Evolutionary conservation across 2,888 invertebrate species (phyloP).

Genomic region (Neria commutata): DNA sequence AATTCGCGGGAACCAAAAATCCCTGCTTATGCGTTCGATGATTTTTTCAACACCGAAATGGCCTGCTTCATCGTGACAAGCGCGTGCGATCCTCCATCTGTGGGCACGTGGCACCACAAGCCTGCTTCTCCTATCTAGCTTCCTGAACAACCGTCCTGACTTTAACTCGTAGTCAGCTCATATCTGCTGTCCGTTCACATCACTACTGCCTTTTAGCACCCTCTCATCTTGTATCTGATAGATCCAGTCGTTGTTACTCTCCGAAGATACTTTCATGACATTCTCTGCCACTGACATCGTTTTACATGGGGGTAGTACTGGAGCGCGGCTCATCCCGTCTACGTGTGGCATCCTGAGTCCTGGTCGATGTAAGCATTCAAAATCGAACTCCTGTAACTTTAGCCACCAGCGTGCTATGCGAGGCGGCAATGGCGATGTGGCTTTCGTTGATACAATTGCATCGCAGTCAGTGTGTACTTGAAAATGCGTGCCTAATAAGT

Average conservation of each 20-base stretch:
- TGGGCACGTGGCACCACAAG: no score
- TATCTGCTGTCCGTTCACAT: neutral
- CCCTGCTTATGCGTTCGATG: slow-evolving; percentile 16
- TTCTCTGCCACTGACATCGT: slow-evolving; percentile 10
- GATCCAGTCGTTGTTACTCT: slow-evolving; percentile 8
- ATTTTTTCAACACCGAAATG: slow-evolving; percentile 32
- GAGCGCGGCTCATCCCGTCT: slow-evolving; percentile 43
- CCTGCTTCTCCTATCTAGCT: slow-evolving; percentile 17
- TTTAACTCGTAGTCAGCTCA: neutral
- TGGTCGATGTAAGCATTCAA: slow-evolving; percentile 26
- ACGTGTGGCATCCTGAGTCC: slow-evolving; percentile 45
- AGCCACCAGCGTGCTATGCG: slow-evolving; percentile 44
- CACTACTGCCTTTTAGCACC: neutral
- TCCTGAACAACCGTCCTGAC: slow-evolving; percentile 21
- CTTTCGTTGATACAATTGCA: slow-evolving; percentile 41
- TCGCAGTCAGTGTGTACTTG: slow-evolving; percentile 50
- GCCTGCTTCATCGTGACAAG: slow-evolving; percentile 32
- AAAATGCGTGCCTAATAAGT: slow-evolving; percentile 47
- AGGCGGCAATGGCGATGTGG: slow-evolving; percentile 39
- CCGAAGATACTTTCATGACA: slow-evolving; percentile 11
- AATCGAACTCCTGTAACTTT: slow-evolving; percentile 34
- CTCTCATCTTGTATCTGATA: slow-evolving; percentile 11
- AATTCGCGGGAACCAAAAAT: slow-evolving; percentile 34
- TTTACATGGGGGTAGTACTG: slow-evolving; percentile 9
- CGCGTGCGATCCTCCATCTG: slow-evolving; percentile 26